Percentiles rank a stretch among this genome's conserved stretches.
Evolutionary conservation across 2,113 vertebrate genomes (phyloP).

Genomic region (Tor tambroides): DNA sequence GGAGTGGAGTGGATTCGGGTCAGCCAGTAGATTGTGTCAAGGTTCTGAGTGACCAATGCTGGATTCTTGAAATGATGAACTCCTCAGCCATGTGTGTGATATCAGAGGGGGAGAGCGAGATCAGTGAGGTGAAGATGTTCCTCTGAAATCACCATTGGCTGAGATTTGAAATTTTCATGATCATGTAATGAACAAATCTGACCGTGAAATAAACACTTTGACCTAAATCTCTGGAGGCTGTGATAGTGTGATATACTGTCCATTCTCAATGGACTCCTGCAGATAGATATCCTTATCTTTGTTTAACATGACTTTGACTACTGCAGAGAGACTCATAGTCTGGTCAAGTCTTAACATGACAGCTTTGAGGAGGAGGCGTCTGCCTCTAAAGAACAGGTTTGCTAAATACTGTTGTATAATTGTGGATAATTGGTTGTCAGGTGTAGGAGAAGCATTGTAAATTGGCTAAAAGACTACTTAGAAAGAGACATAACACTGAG

Average conservation of each 20-base stretch:
- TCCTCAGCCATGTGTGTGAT: background rate
- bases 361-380: background rate
- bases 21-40: slow-evolving; percentile 21
- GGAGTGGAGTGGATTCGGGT: background rate
- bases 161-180: slow-evolving; percentile 2
- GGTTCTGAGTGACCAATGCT: background rate
- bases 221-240: slow-evolving; percentile 16
- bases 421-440: slow-evolving; percentile 30
- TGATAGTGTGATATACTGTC: slow-evolving; percentile 13
- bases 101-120: background rate
- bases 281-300: slow-evolving; percentile 4
- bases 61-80: slow-evolving; percentile 8
- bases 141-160: background rate
- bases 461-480: slow-evolving; percentile 22
- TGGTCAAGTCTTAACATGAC: background rate
- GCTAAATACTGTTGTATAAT: slow-evolving; percentile 20
- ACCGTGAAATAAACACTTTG: slow-evolving; percentile 31
- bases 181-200: slow-evolving; percentile 10
- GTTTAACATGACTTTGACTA: background rate
- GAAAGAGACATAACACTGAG: slow-evolving; percentile 27
- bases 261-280: background rate
- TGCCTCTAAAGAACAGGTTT: background rate
- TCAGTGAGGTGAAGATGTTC: slow-evolving; percentile 13
- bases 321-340: background rate
- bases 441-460: background rate